Conservation (phyloP, 2,113 vertebrate genomes). For the Zosterops borbonicus region DNA sequence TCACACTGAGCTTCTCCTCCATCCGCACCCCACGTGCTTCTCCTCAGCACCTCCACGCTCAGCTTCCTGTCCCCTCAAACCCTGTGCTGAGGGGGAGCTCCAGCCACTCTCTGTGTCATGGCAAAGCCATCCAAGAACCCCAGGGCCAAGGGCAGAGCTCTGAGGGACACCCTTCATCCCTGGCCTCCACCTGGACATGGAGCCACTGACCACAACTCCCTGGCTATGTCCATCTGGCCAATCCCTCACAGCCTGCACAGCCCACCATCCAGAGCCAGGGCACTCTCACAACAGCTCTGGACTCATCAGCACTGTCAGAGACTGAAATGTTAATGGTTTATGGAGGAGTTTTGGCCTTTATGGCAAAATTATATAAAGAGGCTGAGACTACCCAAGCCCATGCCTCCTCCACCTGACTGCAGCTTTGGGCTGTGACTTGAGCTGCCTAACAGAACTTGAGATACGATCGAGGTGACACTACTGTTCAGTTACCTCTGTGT, state of each 20-base stretch:
- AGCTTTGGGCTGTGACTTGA: too few species aligned
- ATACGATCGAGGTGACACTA: neutral
- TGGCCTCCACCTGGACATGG: neutral
- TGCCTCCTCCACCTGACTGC: neutral
- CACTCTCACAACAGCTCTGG: neutral
- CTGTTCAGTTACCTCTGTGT: too few species aligned
- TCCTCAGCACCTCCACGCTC: neutral
- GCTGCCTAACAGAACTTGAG: too few species aligned
- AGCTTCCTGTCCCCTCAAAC: neutral
- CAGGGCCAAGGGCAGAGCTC: neutral
- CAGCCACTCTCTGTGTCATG: neutral
- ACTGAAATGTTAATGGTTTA: neutral
- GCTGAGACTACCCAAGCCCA: neutral
- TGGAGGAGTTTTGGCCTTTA: neutral
- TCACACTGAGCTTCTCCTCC: neutral
- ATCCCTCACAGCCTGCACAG: rapidly evolving
- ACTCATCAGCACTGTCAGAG: neutral
- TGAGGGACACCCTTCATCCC: neutral
- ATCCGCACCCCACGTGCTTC: neutral
- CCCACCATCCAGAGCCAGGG: neutral
- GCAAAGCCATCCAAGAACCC: neutral
- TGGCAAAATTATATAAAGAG: neutral
- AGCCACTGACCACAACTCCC: neutral
- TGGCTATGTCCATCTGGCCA: neutral
- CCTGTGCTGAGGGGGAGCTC: neutral